A percentile compares a stretch with the other conserved stretches of the same genome.
phyloP scores from a whole-genome alignment of 2,888 invertebrate genomes.

The Phlogophora meticulosa region DNA sequence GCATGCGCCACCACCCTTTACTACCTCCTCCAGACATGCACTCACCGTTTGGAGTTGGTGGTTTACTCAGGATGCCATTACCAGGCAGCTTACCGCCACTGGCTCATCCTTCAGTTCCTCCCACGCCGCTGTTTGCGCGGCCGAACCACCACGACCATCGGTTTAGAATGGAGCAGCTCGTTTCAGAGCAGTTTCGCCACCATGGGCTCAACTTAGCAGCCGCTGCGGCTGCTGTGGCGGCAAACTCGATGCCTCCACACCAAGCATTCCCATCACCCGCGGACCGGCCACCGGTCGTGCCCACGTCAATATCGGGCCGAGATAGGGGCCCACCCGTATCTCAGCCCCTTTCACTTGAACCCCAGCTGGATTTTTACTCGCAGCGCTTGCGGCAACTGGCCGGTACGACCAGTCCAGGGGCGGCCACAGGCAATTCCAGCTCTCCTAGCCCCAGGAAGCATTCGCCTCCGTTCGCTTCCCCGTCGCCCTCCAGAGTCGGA shows the following conservation, averaged over 20 bases:
- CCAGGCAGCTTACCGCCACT: constrained; percentile 92
- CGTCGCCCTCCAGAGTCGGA: constrained; percentile 94
- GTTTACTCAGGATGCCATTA: constrained; percentile 94
- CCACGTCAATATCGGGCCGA: constrained; percentile 89
- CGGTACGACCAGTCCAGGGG: constrained; percentile 98
- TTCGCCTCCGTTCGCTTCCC: constrained; percentile 95
- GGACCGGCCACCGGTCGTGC: constrained; percentile 90
- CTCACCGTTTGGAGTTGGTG: constrained; percentile 94
- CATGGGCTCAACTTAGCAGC: constrained; percentile 95
- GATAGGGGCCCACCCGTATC: constrained; percentile 89
- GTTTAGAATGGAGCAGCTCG: constrained; percentile 96
- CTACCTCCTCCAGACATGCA: constrained; percentile 94
- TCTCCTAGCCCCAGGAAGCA: constrained; percentile 96
- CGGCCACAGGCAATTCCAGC: constrained; percentile 95
- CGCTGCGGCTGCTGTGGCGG: constrained; percentile 93
- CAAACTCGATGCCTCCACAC: constrained; percentile 92
- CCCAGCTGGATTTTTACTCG: constrained; percentile 99
- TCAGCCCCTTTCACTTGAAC: constrained; percentile 94
- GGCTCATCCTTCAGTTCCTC: constrained; percentile 93
- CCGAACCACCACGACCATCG: constrained; percentile 95
- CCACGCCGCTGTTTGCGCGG: constrained; percentile 94
- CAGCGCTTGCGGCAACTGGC: constrained; percentile 99
- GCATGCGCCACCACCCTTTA: constrained; percentile 93
- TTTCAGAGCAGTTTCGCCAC: constrained; percentile 95
- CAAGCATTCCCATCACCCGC: constrained; percentile 92